Evolutionary conservation across 2,797 vertebrate genomes (phyloP).

Genomic region (Taeniopygia guttata): DNA sequence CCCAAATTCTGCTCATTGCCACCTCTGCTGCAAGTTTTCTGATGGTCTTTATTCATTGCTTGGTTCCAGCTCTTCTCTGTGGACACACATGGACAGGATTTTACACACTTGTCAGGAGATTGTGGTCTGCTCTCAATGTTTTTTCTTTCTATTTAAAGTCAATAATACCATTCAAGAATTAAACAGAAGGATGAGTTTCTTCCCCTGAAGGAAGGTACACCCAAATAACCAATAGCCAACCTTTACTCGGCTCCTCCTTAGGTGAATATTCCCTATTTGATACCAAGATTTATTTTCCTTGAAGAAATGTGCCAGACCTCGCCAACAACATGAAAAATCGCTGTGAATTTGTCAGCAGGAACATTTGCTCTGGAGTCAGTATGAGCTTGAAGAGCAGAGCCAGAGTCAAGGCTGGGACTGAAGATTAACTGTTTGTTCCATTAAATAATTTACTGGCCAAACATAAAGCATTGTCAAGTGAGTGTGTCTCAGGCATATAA

Average conservation of each 20-base stretch:
- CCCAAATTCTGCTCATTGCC: fast-evolving
- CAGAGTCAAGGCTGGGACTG: neutral
- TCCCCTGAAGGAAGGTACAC: neutral
- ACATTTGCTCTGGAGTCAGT: neutral
- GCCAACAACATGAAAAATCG: neutral
- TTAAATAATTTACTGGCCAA: conserved; percentile 19
- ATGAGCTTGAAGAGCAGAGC: neutral
- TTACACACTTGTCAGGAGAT: neutral
- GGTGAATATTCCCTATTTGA: neutral
- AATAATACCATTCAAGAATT: neutral
- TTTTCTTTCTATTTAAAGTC: neutral
- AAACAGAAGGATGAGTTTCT: neutral
- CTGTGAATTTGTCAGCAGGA: neutral
- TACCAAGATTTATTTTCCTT: neutral
- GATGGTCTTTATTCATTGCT: neutral
- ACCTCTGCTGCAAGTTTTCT: neutral
- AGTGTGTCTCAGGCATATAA: neutral
- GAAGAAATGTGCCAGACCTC: neutral
- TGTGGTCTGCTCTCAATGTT: fast-evolving
- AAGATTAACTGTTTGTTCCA: conserved; percentile 17
- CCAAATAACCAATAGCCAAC: neutral
- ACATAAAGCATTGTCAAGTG: neutral
- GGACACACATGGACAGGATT: neutral
- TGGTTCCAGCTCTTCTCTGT: neutral
- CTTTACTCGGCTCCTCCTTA: neutral